Evolutionary conservation across 2,113 vertebrate species (phyloP), one percentile per base, ranked within the genome.

Genomic region (Taxidea taxus): DNA sequence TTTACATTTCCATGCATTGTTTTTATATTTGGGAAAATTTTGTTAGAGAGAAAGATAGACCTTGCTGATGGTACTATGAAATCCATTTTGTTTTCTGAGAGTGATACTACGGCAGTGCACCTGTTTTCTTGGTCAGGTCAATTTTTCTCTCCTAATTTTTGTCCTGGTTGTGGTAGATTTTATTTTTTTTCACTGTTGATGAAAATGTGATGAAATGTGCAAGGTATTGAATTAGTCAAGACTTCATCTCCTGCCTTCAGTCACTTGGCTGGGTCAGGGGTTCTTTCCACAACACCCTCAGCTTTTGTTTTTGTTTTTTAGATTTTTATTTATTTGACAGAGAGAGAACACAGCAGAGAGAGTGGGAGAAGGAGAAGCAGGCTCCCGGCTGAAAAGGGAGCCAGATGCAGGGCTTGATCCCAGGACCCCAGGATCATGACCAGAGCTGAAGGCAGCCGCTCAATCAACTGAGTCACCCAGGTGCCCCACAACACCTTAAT

Each of bases 1-100:
- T 49, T 84, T 89, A 42, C 11, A 91, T 95, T 93, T 93, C 25
- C 56, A 89, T 13, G 7, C 16, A 70, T 92, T 91, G 49, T 84
- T 77, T 92, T 94, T 70, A 95, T 80, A 74, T 8, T 58, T 9
- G 66, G 34, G 14, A 1, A 16, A 16, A 27, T 10, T 34, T n/a
- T 88, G 90, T 95, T 68, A 94, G 87, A 84, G 58, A 70, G 44
- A 83, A 87, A 93, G 34, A 75, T 6, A 68, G 42, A 85, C 2
- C 66, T 62, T 89, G 62, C 78, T 83, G 64, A 95, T 86, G 66
- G 29, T 94, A 58, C 49, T 77, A 16, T 85, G 77, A 85, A 81
- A 62, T 89, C 16, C 21, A 70, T 66, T 85, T 83, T 62, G 88
- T 25, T 81, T 91, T 91, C 93, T 75, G 90, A 84, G 62, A 88